A percentile compares a stretch with the other conserved stretches of the same genome.
These are phyloP conservation scores for Hylaeus volcanicus DNA, from an alignment of 1,140 invertebrate genomes.

Conservation along the genomic window DNA sequence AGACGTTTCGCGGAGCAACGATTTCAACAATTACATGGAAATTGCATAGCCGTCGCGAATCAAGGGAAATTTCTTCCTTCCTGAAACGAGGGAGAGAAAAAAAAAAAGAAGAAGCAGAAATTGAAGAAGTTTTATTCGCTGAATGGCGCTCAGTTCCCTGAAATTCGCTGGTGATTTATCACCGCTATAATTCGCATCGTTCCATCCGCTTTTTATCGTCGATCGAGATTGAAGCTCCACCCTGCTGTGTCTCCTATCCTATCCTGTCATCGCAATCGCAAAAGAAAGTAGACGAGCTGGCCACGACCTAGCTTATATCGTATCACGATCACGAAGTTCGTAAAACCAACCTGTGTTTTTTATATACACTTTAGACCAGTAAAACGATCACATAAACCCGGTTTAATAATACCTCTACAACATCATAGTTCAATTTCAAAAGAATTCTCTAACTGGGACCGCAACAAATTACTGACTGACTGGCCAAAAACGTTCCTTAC, in stretches of 20 bases:
- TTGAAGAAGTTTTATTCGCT: slow-evolving; percentile 1
- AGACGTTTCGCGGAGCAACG: slow-evolving; percentile 1
- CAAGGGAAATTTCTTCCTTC: slow-evolving; percentile 17
- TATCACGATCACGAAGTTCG: background rate
- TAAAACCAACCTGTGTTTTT: background rate
- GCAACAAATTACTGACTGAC: no score
- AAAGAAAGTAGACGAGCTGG: background rate
- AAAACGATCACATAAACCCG: background rate
- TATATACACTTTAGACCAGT: no score
- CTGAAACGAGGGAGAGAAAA: background rate
- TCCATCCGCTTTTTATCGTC: slow-evolving; percentile 17
- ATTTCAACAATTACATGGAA: slow-evolving; percentile 7
- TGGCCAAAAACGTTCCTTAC: no score
- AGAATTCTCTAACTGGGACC: no score
- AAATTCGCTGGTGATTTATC: slow-evolving; percentile 24
- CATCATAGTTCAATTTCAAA: no score
- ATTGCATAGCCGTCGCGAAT: slow-evolving; percentile 6
- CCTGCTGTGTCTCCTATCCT: background rate
- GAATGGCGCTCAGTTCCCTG: background rate
- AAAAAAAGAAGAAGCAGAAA: slow-evolving; percentile 22
- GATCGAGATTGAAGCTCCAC: background rate
- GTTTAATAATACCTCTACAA: no score
- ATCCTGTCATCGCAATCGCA: background rate
- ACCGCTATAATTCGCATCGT: slow-evolving; percentile 6
- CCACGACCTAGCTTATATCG: background rate